Evolutionary conservation across 2,888 invertebrate species (phyloP), one percentile per base, ranked within the genome.

Genomic region (Drosophila kanekoi): DNA sequence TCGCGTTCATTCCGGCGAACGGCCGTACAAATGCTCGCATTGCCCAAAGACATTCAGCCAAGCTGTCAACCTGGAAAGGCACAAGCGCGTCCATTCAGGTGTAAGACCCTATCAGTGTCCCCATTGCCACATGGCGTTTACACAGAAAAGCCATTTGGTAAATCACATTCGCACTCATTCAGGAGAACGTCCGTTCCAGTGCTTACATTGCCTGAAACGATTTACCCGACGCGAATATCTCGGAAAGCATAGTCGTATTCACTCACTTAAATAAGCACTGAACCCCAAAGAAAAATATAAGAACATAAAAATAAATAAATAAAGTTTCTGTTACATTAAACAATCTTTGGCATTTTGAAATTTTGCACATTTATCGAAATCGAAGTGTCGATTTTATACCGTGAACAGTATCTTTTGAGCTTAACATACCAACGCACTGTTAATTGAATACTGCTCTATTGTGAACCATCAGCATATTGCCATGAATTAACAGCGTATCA

Each of bases 101-200:
- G 32, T 28, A 14, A 14, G 63, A 4, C 63, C 63, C 4, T 62
- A 47, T 20, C 38, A 62, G 41, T 64, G 62, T n/a, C 10, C 32
- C 1, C 45, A 61, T 10, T 62, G 52, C 13, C 35, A 40, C 3
- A 53, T 28, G 53, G 33, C 38, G 3, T 62, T 64, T 14, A 62
- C 5, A 0, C 64, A 64, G 14, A 62, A 47, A 35, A 64, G 41
- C 4, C 35, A 64, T 37, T 13, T 32, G 9, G 28, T 47, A 1
- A 63, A 47, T 40, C 64, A 64, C 40, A 35, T 43, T 16, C 48
- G 63, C 13, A 43, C 18, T 1, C 65, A 65, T 16, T 53, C 63
- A 1, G 54, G 64, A 1, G 43, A 66, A 18, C 43, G 43, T 4
- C 64, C 48, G 16, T 49, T 41, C 9, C 44, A 64, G 32, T 66